A percentile compares a stretch with the other conserved stretches of the same genome.
Evolutionary conservation across 2,797 vertebrate species (phyloP).

Genomic region (Enteromius mattozi): DNA sequence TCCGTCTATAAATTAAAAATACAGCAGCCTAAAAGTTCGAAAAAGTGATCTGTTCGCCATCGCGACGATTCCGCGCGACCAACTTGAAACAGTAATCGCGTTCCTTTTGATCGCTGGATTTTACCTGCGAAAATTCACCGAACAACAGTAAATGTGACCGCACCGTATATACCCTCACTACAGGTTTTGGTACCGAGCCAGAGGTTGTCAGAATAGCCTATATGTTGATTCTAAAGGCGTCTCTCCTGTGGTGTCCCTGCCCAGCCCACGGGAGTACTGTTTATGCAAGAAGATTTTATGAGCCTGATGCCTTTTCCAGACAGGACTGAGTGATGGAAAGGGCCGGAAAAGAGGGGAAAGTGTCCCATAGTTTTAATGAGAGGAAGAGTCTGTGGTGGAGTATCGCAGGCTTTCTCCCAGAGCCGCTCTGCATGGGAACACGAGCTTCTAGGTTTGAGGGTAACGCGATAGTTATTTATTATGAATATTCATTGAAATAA

Average conservation of each 20-base stretch:
- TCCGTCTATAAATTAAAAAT: not conserved
- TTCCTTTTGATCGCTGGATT: not conserved
- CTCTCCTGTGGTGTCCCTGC: slow-evolving; percentile 54
- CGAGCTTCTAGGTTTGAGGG: not conserved
- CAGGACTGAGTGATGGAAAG: slow-evolving; percentile 63
- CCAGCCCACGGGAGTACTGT: slow-evolving; percentile 68
- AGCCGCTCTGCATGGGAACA: not conserved
- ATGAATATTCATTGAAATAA: not conserved
- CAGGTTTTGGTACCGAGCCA: not conserved
- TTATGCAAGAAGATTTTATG: slow-evolving; percentile 77
- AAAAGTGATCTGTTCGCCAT: not conserved
- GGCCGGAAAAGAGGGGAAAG: slow-evolving; percentile 65
- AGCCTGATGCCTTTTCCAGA: slow-evolving; percentile 82
- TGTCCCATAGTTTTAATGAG: slow-evolving; percentile 62
- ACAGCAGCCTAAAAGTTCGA: not conserved
- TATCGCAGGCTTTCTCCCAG: slow-evolving; percentile 42
- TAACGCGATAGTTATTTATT: not conserved
- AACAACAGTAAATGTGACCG: not conserved
- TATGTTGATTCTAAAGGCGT: slow-evolving; percentile 52
- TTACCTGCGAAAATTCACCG: not conserved
- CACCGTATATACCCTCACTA: not conserved
- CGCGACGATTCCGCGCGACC: not conserved
- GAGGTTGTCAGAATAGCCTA: slow-evolving; percentile 37
- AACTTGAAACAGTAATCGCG: not conserved
- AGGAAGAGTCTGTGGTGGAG: slow-evolving; percentile 50